These are phyloP conservation scores for Gobius niger DNA, from an alignment of 2,113 vertebrate genomes.

Conservation along the genomic window DNA sequence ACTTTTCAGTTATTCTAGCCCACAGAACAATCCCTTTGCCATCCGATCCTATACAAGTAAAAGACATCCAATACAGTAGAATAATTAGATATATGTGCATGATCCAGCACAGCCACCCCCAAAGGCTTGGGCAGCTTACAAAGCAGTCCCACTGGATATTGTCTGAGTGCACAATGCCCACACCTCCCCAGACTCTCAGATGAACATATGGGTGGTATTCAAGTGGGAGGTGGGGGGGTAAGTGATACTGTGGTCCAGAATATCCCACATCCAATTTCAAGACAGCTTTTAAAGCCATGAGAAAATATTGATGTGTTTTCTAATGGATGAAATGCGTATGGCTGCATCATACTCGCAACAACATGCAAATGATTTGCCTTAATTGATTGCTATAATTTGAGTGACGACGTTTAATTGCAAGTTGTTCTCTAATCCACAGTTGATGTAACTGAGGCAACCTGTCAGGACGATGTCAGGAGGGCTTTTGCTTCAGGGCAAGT, in stretches of 20 bases:
- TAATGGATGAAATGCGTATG: no score
- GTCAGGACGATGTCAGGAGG: no score
- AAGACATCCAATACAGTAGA: conserved; percentile 17
- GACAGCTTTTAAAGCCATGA: no score
- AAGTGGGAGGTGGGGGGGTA: conserved; percentile 2
- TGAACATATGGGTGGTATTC: conserved; percentile 12
- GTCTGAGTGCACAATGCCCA: conserved; percentile 8
- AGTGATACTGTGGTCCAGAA: conserved; percentile 14
- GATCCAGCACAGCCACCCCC: conserved; percentile 28
- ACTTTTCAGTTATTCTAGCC: neutral
- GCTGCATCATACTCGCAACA: no score
- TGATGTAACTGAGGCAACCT: no score
- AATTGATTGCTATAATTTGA: no score
- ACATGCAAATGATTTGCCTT: no score
- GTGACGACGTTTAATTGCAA: no score
- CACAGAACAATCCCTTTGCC: neutral
- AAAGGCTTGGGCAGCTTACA: conserved; percentile 24
- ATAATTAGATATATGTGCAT: conserved; percentile 41
- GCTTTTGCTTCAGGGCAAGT: no score
- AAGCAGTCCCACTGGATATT: conserved; percentile 14
- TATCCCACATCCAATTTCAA: neutral
- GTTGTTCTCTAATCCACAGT: no score
- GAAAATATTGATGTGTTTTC: no score
- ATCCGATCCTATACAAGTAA: conserved; percentile 9
- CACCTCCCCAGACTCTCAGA: conserved; percentile 11